Evolutionary conservation across 2,797 vertebrate species (phyloP).

Genomic region (Rhabdomys pumilio): DNA sequence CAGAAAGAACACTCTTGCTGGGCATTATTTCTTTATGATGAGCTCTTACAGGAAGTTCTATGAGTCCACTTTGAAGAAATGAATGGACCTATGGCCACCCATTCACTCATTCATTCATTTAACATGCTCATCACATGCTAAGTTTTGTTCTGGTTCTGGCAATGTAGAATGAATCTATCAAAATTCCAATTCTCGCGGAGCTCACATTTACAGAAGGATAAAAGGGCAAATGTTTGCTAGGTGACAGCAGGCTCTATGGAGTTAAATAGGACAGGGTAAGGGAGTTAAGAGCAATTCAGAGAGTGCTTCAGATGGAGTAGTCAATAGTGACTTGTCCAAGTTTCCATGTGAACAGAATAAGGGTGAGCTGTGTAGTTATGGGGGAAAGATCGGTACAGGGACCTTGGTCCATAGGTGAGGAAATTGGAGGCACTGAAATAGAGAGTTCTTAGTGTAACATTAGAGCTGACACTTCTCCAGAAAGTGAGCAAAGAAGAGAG

Average conservation of each 20-base stretch:
- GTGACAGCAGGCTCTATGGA: not conserved
- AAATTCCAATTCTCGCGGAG: not conserved
- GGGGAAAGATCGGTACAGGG: fast-evolving
- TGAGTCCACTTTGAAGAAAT: not conserved
- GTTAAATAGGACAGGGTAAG: not conserved
- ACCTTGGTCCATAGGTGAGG: not conserved
- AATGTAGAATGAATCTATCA: not conserved
- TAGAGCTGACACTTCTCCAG: not conserved
- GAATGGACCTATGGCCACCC: not conserved
- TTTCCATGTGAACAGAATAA: not conserved
- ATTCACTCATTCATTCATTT: not conserved
- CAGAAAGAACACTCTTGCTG: not conserved
- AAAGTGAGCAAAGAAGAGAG: not conserved
- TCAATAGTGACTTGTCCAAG: not conserved
- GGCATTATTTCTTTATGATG: not conserved
- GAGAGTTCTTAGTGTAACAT: not conserved
- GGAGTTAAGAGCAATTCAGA: not conserved
- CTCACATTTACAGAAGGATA: not conserved
- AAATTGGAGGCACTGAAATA: not conserved
- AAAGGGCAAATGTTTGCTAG: not conserved
- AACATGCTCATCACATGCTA: not conserved
- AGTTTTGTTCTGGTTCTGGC: not conserved
- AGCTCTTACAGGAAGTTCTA: not conserved
- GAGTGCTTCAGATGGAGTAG: not conserved
- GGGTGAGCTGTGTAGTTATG: not conserved